Evolutionary conservation across 1,140 invertebrate genomes (phyloP), one percentile per base, ranked within the genome.

Genomic region (Galendromus occidentalis): DNA sequence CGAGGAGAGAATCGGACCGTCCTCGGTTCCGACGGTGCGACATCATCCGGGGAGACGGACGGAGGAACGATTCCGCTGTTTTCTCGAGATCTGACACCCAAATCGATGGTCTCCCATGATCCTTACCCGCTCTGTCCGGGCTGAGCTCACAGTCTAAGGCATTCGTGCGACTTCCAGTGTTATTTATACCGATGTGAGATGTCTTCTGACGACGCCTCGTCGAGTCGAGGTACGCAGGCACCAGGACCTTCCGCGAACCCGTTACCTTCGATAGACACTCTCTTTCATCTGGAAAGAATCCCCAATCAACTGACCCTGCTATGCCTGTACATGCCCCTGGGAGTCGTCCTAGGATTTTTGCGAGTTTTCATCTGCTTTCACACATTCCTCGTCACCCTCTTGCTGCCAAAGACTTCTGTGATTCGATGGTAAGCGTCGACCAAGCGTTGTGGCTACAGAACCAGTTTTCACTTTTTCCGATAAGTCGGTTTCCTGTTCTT

Each of bases 321-420:
- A 59, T 59, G 51, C 9, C 33, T 59, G 51, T 59, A 59, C 25
- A 29, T 59, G 14, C 51, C 51, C 4, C 1, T 59, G 4, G 51
- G 51, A 33, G 25, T 25, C 2, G 25, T 59, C 22, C 20, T 59
- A 6, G 51, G n/a, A 17, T 25, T 59, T 17, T 59, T 59, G 22
- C 25, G 51, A 25, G 25, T 59, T 33, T 59, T 59, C 51, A 59
- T 59, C 22, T 59, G 51, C 22, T 25, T 59, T 29, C 51, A 59
- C 22, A 33, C 51, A 25, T 59, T 59, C 51, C 51, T 59, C 22
- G 51, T 59, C 25, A 59, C 51, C 25, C 33, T 59, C 14, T 20
- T 59, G 51, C 33, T 59, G 51, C 51, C 51, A 59, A 59, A 59
- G 22, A 59, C 51, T 22, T 59, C 51, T n/a, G 33, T 29, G 51